Conservation (phyloP, 2,797 vertebrate genomes). For the Halcyon chelicuti region DNA sequence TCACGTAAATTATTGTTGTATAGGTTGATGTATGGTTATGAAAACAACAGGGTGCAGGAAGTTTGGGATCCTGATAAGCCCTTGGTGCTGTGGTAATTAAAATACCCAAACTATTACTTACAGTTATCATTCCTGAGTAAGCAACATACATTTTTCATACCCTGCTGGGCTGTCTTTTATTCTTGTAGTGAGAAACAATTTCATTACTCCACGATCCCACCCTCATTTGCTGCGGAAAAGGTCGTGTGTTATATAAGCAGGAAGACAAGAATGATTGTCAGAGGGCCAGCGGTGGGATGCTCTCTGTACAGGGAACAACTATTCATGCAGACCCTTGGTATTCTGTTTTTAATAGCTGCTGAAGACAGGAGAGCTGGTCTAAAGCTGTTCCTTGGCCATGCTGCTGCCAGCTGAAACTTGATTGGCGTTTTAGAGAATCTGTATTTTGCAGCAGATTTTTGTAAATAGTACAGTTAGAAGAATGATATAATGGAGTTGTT, state of each 20-base stretch:
- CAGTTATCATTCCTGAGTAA: constrained; percentile 33
- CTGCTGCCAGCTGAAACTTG: background rate
- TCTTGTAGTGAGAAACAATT: constrained; percentile 40
- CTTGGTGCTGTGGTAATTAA: constrained; percentile 10
- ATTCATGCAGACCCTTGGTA: background rate
- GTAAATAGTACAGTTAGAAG: background rate
- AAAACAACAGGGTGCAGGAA: background rate
- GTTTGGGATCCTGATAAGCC: background rate
- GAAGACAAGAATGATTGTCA: constrained; percentile 29
- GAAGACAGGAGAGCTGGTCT: background rate
- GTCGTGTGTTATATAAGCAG: constrained; percentile 45
- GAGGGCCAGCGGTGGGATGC: background rate
- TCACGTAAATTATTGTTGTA: background rate
- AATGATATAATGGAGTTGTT: background rate
- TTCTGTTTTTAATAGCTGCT: background rate
- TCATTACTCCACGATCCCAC: constrained; percentile 8
- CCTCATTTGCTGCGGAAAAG: background rate
- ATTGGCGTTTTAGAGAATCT: background rate
- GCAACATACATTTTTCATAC: constrained; percentile 37
- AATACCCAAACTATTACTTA: constrained; percentile 11
- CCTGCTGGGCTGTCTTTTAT: constrained; percentile 45
- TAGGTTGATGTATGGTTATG: background rate
- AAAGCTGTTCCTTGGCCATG: background rate
- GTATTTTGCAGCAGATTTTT: background rate
- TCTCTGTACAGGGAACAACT: background rate